Percentiles rank a stretch among this genome's conserved stretches.
Conservation (phyloP, 2,888 invertebrate genomes). For the Eudasyphora cyanicolor region DNA sequence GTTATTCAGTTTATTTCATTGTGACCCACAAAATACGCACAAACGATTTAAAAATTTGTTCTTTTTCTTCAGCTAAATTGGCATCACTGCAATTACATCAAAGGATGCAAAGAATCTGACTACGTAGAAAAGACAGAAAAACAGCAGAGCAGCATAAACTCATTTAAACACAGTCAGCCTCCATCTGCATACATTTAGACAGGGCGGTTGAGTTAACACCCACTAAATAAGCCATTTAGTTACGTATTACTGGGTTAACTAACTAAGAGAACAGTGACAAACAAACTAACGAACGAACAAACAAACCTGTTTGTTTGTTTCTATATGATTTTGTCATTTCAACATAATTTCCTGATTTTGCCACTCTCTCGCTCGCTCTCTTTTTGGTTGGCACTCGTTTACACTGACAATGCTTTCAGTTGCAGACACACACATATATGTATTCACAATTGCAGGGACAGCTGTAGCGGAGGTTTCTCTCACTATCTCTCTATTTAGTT, state of each 20-base stretch:
- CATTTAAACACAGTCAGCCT: not conserved
- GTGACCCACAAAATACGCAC: too few relatives aligned
- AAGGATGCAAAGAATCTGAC: not conserved
- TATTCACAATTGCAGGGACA: too few relatives aligned
- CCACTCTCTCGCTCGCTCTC: not conserved
- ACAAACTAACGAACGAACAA: not conserved
- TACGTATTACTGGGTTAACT: constrained; percentile 2
- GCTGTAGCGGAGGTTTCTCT: not conserved
- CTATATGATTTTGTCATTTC: constrained; percentile 39
- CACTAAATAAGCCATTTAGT: constrained; percentile 30
- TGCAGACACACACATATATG: not conserved
- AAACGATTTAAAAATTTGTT: not conserved
- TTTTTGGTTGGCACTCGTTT: not conserved
- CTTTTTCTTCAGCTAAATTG: constrained; percentile 3
- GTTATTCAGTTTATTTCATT: too few relatives aligned
- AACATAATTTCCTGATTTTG: constrained; percentile 39
- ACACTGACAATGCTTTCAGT: not conserved
- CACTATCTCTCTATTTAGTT: not conserved
- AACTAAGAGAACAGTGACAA: too few relatives aligned
- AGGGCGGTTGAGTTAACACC: not conserved
- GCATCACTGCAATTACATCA: constrained; percentile 14
- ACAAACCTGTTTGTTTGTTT: constrained; percentile 35
- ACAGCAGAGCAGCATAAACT: not conserved
- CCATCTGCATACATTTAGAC: not conserved
- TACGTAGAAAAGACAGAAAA: not conserved